Evolutionary conservation across 2,113 vertebrate genomes (phyloP).

Genomic region (Eptatretus burgeri): DNA sequence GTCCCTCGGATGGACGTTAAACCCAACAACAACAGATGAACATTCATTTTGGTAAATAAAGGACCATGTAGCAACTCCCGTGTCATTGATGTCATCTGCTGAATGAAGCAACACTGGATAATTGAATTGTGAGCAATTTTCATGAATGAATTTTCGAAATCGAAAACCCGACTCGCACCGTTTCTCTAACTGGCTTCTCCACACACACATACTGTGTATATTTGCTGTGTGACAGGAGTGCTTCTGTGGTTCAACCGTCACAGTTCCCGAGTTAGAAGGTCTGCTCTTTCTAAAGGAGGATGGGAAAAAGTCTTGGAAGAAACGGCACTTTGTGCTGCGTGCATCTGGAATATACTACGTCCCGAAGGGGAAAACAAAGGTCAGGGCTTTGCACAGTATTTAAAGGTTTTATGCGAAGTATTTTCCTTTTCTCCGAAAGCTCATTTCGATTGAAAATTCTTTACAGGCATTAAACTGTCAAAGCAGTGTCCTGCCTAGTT

Average conservation of each 20-base stretch:
- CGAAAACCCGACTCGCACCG: too few relatives aligned
- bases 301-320: conserved; percentile 95
- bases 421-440: too few relatives aligned
- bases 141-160: too few relatives aligned
- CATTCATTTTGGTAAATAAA: too few relatives aligned
- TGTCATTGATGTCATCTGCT: too few relatives aligned
- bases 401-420: too few relatives aligned
- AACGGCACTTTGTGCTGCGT: conserved; percentile 73
- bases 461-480: background rate
- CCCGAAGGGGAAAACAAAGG: conserved; percentile 92
- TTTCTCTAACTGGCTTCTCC: background rate
- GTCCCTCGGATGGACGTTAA: too few relatives aligned
- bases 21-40: too few relatives aligned
- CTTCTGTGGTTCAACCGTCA: conserved; percentile 79
- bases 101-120: too few relatives aligned
- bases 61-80: too few relatives aligned
- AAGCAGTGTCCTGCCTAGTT: conserved; percentile 7
- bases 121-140: too few relatives aligned
- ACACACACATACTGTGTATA: background rate
- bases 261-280: conserved; percentile 87
- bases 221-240: conserved; percentile 34
- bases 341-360: conserved; percentile 93
- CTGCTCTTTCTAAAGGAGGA: conserved; percentile 86
- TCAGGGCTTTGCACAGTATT: conserved; percentile 13
- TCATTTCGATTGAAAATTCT: too few relatives aligned